A percentile compares a stretch with the other conserved stretches of the same genome.
phyloP scores from a whole-genome alignment of 2,888 invertebrate genomes.

The Ferrisia virgata region DNA sequence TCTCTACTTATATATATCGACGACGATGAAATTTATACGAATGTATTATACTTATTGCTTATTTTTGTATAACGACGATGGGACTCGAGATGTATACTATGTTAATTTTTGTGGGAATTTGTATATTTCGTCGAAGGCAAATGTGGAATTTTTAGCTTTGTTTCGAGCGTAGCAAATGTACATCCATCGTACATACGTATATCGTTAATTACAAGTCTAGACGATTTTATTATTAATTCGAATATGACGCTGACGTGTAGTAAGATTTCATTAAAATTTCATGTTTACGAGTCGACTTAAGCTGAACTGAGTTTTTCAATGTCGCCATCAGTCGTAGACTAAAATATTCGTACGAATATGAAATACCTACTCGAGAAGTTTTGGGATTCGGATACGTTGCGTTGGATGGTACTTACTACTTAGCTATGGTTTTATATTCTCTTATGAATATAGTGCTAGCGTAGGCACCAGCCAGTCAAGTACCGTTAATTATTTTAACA shows the following conservation, averaged over 20 bases:
- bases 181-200: too few species aligned
- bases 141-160: slow-evolving; percentile 9
- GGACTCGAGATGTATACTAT: not conserved
- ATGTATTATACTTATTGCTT: too few species aligned
- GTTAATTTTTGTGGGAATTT: not conserved
- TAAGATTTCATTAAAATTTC: slow-evolving; percentile 20
- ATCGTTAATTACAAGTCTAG: slow-evolving; percentile 14
- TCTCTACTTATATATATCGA: too few species aligned
- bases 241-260: not conserved
- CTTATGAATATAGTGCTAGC: not conserved
- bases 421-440: not conserved
- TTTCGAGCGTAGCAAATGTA: not conserved
- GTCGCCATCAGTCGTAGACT: not conserved
- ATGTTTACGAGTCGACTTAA: not conserved
- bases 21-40: not conserved
- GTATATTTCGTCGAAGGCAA: not conserved
- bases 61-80: not conserved
- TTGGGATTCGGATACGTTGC: not conserved
- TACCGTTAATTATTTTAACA: not conserved
- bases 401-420: not conserved
- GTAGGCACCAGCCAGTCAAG: too few species aligned
- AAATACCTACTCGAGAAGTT: not conserved
- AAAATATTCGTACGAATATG: too few species aligned
- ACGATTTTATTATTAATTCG: slow-evolving; percentile 27
- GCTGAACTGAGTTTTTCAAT: not conserved